Conservation (phyloP, 1,140 invertebrate genomes). For the Aricia agestis region DNA sequence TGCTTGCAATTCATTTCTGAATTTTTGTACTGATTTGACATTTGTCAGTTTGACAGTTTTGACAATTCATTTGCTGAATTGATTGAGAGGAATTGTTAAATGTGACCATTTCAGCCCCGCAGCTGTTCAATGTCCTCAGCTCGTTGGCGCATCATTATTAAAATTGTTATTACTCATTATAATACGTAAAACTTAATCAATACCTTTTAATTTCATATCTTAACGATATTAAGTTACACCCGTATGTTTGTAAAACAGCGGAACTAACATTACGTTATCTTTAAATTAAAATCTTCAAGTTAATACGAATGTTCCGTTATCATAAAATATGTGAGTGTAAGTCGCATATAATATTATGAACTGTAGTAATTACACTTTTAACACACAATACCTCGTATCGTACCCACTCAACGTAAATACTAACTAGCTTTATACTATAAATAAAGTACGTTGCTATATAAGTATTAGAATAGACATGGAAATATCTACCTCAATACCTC, state of each 20-base stretch:
- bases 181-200: no score
- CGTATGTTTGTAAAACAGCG: neutral
- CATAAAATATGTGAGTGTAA: slow-evolving; percentile 34
- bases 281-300: slow-evolving; percentile 33
- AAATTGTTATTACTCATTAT: no score
- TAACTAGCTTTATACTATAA: slow-evolving; percentile 48
- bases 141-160: no score
- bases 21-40: no score
- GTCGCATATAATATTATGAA: slow-evolving; percentile 32
- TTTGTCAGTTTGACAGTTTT: no score
- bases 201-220: no score
- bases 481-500: no score
- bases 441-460: neutral
- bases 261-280: slow-evolving; percentile 29
- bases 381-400: slow-evolving; percentile 45
- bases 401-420: slow-evolving; percentile 54
- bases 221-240: neutral
- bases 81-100: no score
- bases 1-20: no score
- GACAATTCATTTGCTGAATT: no score
- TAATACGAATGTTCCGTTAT: slow-evolving; percentile 32
- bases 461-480: neutral
- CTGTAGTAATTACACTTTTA: slow-evolving; percentile 47
- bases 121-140: no score
- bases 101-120: no score